These are phyloP conservation scores for Leptodirus hochenwartii DNA, from an alignment of 2,888 invertebrate genomes.

Conservation along the genomic window DNA sequence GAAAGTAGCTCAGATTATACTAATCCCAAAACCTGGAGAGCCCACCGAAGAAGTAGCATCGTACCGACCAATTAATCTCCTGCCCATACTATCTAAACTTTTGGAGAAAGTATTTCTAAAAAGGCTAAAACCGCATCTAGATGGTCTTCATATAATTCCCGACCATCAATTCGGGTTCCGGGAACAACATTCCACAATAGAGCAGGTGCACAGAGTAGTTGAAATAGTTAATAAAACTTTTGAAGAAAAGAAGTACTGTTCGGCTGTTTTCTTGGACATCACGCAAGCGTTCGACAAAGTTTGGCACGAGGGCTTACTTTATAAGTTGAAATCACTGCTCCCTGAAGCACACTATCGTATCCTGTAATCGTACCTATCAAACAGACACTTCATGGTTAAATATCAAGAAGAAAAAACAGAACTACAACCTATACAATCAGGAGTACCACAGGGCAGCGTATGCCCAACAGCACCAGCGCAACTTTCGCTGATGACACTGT, in stretches of 20 bases:
- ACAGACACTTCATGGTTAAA: conserved; percentile 8
- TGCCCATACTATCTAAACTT: conserved; percentile 14
- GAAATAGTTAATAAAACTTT: conserved; percentile 9
- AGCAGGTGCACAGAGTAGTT: conserved; percentile 13
- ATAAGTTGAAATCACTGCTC: conserved; percentile 9
- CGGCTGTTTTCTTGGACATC: conserved; percentile 10
- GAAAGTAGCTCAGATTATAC: conserved; percentile 6
- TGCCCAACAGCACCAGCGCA: conserved; percentile 8
- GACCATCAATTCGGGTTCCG: conserved; percentile 12
- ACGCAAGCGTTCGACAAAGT: conserved; percentile 13
- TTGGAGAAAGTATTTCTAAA: conserved; percentile 15
- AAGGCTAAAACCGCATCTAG: conserved; percentile 10
- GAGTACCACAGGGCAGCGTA: conserved; percentile 10
- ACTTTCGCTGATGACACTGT: conserved; percentile 14
- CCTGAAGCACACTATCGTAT: conserved; percentile 9
- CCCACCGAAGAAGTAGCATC: conserved; percentile 11
- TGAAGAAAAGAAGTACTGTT: conserved; percentile 9
- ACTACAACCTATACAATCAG: conserved; percentile 5
- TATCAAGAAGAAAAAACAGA: conserved; percentile 8
- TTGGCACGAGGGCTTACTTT: conserved; percentile 12
- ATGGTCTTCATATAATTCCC: conserved; percentile 10
- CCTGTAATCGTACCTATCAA: conserved; percentile 9
- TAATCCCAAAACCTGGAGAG: conserved; percentile 14
- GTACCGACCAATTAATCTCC: conserved; percentile 15
- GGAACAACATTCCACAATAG: conserved; percentile 12